Conservation (phyloP, 30 jellyfish, hydroid and myxozoan genomes). For the Cassiopea andromeda region DNA sequence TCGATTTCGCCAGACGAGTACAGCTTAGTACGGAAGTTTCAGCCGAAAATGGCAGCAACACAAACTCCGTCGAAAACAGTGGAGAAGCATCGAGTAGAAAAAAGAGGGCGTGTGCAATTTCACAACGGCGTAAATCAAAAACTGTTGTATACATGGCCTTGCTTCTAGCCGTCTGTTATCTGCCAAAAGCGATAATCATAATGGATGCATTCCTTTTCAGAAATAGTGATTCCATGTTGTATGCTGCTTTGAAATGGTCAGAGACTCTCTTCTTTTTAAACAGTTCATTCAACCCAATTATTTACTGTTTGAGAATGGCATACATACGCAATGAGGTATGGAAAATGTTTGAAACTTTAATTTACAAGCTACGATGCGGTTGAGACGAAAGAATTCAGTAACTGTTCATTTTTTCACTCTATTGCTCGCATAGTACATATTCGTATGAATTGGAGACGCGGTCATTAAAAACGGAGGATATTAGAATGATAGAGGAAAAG, state of each 20-base stretch:
- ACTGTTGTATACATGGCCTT: slow-evolving; percentile 13
- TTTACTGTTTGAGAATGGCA: slow-evolving; percentile 33
- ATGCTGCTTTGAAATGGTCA: slow-evolving; percentile 31
- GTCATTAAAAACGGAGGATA: no score
- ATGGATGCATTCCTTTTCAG: slow-evolving; percentile 7
- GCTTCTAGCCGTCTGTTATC: slow-evolving; percentile 1
- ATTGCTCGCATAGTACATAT: no score
- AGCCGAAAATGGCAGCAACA: no score
- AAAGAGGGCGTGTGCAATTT: not conserved
- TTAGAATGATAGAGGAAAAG: no score
- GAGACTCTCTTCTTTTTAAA: slow-evolving; percentile 19
- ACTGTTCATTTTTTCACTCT: not conserved
- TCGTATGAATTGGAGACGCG: no score
- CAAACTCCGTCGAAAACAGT: not conserved
- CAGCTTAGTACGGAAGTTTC: not conserved
- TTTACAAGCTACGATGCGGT: not conserved
- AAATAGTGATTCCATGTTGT: not conserved
- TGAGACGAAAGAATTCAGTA: not conserved
- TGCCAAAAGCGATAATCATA: slow-evolving; percentile 15
- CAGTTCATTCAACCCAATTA: slow-evolving; percentile 19
- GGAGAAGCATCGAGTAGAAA: not conserved
- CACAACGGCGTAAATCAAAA: slow-evolving; percentile 29
- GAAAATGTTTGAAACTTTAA: not conserved
- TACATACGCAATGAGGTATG: not conserved
- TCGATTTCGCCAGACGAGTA: not conserved